Conservation (phyloP, 2,113 vertebrate genomes). For the Plotosus lineatus region DNA sequence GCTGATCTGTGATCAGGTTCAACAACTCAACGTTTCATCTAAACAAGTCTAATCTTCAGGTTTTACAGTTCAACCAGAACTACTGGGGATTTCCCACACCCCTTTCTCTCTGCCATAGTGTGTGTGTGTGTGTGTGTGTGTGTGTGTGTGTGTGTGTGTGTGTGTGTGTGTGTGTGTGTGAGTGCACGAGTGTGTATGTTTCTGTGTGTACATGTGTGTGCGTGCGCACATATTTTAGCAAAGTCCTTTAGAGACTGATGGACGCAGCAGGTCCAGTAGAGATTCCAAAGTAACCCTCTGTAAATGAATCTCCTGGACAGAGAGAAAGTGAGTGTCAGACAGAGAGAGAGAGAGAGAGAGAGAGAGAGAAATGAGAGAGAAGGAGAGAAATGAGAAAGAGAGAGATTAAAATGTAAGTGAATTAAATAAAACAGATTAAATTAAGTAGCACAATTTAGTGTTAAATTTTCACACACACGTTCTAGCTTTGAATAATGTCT, state of each 20-base stretch:
- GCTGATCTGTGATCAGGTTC: not conserved
- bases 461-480: not conserved
- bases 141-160: slow-evolving; percentile 15
- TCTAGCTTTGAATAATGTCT: not conserved
- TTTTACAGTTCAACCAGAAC: not conserved
- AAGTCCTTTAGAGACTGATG: slow-evolving; percentile 82
- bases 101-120: not conserved
- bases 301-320: slow-evolving; percentile 83
- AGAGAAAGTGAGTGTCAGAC: too few relatives aligned
- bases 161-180: slow-evolving; percentile 1
- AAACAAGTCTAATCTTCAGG: too few relatives aligned
- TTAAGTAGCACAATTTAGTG: not conserved
- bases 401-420: not conserved
- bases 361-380: not conserved
- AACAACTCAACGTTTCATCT: too few relatives aligned
- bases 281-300: slow-evolving; percentile 91
- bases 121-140: slow-evolving; percentile 1
- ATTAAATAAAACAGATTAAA: not conserved
- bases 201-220: not conserved
- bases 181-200: slow-evolving; percentile 9
- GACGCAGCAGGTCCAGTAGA: slow-evolving; percentile 88
- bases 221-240: not conserved
- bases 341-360: slow-evolving; percentile 29
- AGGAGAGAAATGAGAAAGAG: not conserved
- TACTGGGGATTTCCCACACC: not conserved